Base-by-base conservation (phyloP, 2,113 vertebrate species). In the Plestiodon gilberti region DNA sequence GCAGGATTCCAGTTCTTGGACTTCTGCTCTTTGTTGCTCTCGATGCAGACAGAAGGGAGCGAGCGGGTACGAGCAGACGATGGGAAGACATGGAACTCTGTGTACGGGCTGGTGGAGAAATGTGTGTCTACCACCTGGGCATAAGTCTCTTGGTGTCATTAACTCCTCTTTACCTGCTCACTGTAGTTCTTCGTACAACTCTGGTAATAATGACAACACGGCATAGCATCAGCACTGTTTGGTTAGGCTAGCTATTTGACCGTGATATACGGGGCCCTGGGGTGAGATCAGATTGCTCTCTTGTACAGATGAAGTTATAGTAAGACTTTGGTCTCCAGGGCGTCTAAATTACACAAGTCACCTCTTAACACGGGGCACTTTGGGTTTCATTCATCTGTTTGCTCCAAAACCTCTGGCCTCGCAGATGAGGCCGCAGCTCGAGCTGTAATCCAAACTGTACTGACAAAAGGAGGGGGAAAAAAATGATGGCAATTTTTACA, bases 281-380 rank as follows among this genome's bases (percentile, higher is more conserved):
- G 59, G 71, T 48, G 73, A 67, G 14, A 30, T 57, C 20, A 59
- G 28, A 8, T 38, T 48, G 33, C 55, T 75, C 81, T 2, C 77
- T 61, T 71, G 48, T 35, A 33, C 1, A 1, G 33, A 83, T 43
- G 69, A 70, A n/a, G 0, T 0, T 5, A 85, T 5, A 20, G 4
- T 83, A 33, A 80, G 77, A 73, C 20, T 22, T 64, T 28, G 52
- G 78, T 57, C 87, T 88, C 33, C 0, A 0, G 78, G 77, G 81
- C 10, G 28, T 78, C 64, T 14, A 35, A 25, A 82, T 25, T 81
- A 77, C 57, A 35, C 3, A 55, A 38, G 52, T 61, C 18, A 17
- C 22, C 69, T 70, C 52, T 69, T 25, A 90, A 71, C 30, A 57
- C 35, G 67, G 57, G 3, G 20, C 62, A 57, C 22, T 33, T 62